Percentiles rank a stretch among this genome's conserved stretches.
Conservation (phyloP, 2,888 invertebrate genomes). For the Brenthis daphne region DNA sequence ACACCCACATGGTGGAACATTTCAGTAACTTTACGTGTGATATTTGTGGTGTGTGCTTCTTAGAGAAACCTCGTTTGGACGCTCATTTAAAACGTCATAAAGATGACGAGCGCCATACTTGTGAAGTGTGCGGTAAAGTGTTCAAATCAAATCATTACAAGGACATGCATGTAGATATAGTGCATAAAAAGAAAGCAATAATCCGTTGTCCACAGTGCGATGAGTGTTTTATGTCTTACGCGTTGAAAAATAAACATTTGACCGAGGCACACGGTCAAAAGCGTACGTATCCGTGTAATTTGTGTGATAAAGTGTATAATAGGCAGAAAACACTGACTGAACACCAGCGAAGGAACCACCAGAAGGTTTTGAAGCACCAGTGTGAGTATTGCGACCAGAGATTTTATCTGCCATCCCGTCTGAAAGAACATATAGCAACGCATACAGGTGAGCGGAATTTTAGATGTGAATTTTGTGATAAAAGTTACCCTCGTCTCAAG, state of each 20-base stretch:
- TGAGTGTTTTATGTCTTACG: constrained; percentile 75
- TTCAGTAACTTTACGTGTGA: constrained; percentile 75
- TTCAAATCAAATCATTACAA: constrained; percentile 75
- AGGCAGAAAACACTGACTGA: constrained; percentile 71
- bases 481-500: constrained; percentile 82
- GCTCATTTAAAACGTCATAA: constrained; percentile 74
- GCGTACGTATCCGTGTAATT: constrained; percentile 68
- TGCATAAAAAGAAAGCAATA: constrained; percentile 72
- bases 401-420: constrained; percentile 71
- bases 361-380: constrained; percentile 74
- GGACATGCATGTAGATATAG: constrained; percentile 74
- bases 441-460: constrained; percentile 82
- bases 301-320: constrained; percentile 76
- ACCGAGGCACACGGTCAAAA: constrained; percentile 73
- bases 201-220: constrained; percentile 72
- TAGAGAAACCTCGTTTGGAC: constrained; percentile 72
- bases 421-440: constrained; percentile 78
- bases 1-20: constrained; percentile 74
- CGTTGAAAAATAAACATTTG: constrained; percentile 69
- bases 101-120: constrained; percentile 78
- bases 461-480: constrained; percentile 82
- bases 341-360: constrained; percentile 71
- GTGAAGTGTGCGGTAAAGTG: constrained; percentile 75
- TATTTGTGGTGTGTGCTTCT: constrained; percentile 72
- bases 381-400: constrained; percentile 81